These are phyloP conservation scores for Antechinus flavipes DNA, from an alignment of 2,113 vertebrate species.

Conservation along the genomic window DNA sequence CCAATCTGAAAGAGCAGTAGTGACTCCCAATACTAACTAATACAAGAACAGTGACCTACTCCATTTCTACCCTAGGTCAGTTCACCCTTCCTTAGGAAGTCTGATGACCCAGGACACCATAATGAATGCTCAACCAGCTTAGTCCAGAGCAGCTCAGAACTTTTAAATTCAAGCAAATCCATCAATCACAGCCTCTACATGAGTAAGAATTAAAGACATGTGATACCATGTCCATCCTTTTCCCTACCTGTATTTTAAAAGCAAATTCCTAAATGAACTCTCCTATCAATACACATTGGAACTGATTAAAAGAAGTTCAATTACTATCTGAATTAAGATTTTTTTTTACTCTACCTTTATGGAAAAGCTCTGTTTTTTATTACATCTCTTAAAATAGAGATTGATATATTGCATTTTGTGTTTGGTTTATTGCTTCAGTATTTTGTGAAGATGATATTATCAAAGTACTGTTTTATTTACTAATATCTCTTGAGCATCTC, in stretches of 20 bases:
- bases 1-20: neutral
- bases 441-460: conserved; percentile 17
- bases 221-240: neutral
- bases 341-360: neutral
- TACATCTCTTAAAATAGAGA: conserved; percentile 47
- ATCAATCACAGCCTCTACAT: neutral
- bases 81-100: neutral
- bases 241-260: neutral
- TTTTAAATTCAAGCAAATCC: neutral
- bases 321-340: conserved; percentile 22
- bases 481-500: conserved; percentile 38
- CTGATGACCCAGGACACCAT: neutral
- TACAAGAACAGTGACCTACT: neutral
- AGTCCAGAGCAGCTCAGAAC: neutral
- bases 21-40: neutral
- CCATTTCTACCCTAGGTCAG: neutral
- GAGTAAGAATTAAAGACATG: neutral
- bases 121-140: neutral
- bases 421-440: conserved; percentile 29
- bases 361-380: conserved; percentile 9
- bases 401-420: neutral
- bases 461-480: conserved; percentile 25
- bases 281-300: conserved; percentile 28
- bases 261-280: neutral
- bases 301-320: conserved; percentile 19